phyloP scores from a whole-genome alignment of 2,797 vertebrate genomes.

The Characodon lateralis region DNA sequence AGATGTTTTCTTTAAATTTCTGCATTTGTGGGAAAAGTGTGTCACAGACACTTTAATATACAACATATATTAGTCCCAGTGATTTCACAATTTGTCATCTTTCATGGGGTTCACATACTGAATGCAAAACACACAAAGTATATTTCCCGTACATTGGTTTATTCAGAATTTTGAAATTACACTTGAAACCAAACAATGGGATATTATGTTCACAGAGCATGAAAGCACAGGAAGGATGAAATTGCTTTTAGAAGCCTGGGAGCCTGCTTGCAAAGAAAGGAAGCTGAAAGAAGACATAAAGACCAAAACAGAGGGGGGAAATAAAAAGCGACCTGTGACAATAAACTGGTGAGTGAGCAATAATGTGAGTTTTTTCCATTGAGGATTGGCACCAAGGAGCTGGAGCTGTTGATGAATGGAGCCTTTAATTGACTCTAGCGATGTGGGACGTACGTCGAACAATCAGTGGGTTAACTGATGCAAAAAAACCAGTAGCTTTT shows the following conservation, averaged over 20 bases:
- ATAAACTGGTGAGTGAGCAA: constrained; percentile 46
- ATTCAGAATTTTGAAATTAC: constrained; percentile 47
- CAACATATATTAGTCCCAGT: constrained; percentile 2
- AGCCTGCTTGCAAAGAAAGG: constrained; percentile 22
- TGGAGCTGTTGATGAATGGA: constrained; percentile 65
- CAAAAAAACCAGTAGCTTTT: constrained; percentile 66
- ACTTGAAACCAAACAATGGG: constrained; percentile 48
- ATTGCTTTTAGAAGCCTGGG: constrained; percentile 56
- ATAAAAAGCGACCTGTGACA: constrained; percentile 36
- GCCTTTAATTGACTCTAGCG: constrained; percentile 75
- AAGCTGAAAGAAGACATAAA: constrained; percentile 6
- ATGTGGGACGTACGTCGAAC: constrained; percentile 52
- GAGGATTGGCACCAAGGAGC: constrained; percentile 46
- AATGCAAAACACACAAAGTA: constrained; percentile 12
- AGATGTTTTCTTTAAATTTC: no score
- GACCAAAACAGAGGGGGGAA: constrained; percentile 16
- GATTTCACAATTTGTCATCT: constrained; percentile 36
- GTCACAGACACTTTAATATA: constrained; percentile 1
- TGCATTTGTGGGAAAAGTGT: no score
- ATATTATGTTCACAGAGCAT: constrained; percentile 48
- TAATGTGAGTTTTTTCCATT: constrained; percentile 32
- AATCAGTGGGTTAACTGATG: constrained; percentile 61
- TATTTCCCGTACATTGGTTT: constrained; percentile 34
- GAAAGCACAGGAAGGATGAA: constrained; percentile 59
- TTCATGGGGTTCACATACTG: constrained; percentile 32